A percentile compares a stretch with the other conserved stretches of the same genome.
These are phyloP conservation scores for Fistularia commersonii DNA, from an alignment of 2,797 vertebrate species.

Conservation along the genomic window DNA sequence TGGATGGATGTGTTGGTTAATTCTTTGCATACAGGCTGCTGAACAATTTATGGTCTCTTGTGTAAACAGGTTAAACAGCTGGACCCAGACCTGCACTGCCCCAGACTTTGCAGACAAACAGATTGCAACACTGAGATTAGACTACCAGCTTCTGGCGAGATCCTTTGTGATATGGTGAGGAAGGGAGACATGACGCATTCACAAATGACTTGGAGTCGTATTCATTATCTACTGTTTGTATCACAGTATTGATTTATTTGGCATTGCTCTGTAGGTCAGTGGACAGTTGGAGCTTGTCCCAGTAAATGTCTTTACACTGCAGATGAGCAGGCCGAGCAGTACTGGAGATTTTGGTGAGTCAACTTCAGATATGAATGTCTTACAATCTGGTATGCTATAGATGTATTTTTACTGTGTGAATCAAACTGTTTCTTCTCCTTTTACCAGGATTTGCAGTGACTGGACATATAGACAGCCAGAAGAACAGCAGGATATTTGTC, in stretches of 20 bases:
- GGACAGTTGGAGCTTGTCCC: conserved; percentile 85
- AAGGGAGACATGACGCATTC: not conserved
- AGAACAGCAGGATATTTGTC: conserved; percentile 82
- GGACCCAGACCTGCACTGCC: conserved; percentile 78
- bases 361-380: not conserved
- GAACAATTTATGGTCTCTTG: conserved; percentile 39
- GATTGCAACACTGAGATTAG: conserved; percentile 70
- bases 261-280: conserved; percentile 69
- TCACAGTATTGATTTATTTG: conserved; percentile 34
- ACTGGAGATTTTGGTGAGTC: conserved; percentile 71
- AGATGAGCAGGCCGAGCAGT: conserved; percentile 57
- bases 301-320: conserved; percentile 58
- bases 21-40: conserved; percentile 27
- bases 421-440: not conserved
- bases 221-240: conserved; percentile 16
- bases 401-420: not conserved
- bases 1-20: conserved; percentile 15
- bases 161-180: conserved; percentile 80
- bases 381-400: not conserved
- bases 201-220: not conserved
- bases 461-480: conserved; percentile 81
- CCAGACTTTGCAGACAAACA: conserved; percentile 74
- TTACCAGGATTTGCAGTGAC: conserved; percentile 87
- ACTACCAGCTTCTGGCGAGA: conserved; percentile 66
- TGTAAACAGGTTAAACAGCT: conserved; percentile 82